Base-by-base conservation (phyloP, 2,888 invertebrate species). In the Sphaerophoria rueppellii region DNA sequence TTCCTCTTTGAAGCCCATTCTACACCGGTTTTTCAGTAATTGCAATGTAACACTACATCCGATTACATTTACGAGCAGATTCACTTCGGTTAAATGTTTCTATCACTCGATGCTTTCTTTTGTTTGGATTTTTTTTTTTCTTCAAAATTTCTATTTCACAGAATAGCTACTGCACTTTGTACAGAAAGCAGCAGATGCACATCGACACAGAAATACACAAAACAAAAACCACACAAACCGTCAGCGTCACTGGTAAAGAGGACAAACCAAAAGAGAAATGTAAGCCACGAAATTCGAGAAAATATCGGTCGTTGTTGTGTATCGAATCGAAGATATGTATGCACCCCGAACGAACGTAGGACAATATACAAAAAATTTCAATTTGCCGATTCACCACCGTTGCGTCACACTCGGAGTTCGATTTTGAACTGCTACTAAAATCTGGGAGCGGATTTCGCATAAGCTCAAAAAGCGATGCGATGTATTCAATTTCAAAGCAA, bases 371-470 rank as follows among this genome's bases (percentile, higher is more conserved):
- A 9, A 50, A 6, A 16, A 61, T 58, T 40, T 32, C 40, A 43
- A 43, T 34, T 43, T 16, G 11, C 40, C 37, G 65, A 79, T 75
- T 63, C 35, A 67, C 61, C 57, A 72, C 69, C 80, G 71, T 73
- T 81, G 81, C 76, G 81, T 81, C 73, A 85, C 81, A 85, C 63
- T 76, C 81, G 77, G 76, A 81, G 81, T 85, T 81, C 81, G 76
- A 65, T 81, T 63, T 73, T 77, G 76, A 77, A 85, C 85, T 81
- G 81, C 61, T 73, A 55, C 52, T 70, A 11, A 85, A 76, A 85
- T 76, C 80, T 85, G 76, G 58, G 83, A 85, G 72, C 76, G 63
- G 16, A 81, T 81, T 85, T 85, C 81, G 54, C 67, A 76, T 70
- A 77, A 81, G 75, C 83, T 74, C 24, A 24, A 24, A 24, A 48